Conservation (phyloP, 2,113 vertebrate genomes). For the Onychorhynchus coronatus region DNA sequence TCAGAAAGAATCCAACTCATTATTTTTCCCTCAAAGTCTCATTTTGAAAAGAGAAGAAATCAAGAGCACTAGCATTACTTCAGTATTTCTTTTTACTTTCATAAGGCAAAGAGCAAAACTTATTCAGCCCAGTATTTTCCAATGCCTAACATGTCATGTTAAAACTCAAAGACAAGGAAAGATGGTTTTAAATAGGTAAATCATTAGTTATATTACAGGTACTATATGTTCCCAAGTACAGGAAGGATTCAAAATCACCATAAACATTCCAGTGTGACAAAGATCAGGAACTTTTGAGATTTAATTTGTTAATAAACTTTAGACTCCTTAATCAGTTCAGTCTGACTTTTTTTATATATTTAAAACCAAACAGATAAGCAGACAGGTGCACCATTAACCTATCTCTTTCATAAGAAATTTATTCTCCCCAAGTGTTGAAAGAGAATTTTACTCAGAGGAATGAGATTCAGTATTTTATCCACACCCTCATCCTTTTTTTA, state of each 20-base stretch:
- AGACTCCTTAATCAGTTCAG: background rate
- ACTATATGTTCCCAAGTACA: background rate
- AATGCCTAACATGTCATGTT: background rate
- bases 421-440: background rate
- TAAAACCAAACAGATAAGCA: background rate
- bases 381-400: background rate
- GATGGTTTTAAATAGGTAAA: background rate
- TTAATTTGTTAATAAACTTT: background rate
- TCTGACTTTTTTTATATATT: background rate
- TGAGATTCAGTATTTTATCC: constrained; percentile 13
- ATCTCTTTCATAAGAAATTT: background rate
- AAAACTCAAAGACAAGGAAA: background rate
- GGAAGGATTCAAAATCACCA: background rate
- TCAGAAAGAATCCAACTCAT: background rate
- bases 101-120: background rate
- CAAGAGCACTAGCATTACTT: background rate
- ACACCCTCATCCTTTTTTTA: background rate
- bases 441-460: background rate
- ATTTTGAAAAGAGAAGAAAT: background rate
- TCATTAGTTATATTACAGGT: background rate
- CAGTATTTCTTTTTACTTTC: background rate
- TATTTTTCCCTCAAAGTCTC: background rate
- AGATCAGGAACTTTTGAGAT: background rate
- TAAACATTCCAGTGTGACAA: background rate
- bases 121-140: background rate